phyloP scores from a whole-genome alignment of 2,888 invertebrate genomes.

The Athripsodes cinereus region DNA sequence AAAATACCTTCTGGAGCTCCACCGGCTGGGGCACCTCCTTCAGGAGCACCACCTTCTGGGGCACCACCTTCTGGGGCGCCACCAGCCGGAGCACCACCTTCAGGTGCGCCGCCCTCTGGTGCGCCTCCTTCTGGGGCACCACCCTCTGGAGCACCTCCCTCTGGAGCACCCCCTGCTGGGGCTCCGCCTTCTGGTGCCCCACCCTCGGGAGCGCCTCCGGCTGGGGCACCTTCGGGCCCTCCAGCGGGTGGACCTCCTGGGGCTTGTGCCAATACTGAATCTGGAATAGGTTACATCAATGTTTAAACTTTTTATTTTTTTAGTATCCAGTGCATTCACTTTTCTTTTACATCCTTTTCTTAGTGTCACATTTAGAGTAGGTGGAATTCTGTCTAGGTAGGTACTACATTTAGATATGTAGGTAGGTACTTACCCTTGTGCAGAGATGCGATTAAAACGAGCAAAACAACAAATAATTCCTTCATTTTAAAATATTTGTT shows the following conservation, averaged over 20 bases:
- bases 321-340: background rate
- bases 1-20: too few relatives aligned
- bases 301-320: background rate
- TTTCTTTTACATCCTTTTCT: background rate
- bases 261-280: background rate
- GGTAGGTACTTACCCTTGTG: background rate
- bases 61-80: background rate
- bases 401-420: background rate
- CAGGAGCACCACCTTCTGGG: background rate
- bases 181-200: background rate
- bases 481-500: background rate
- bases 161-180: background rate
- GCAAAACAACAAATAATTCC: background rate
- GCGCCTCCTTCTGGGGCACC: background rate
- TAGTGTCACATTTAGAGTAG: too few relatives aligned
- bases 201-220: background rate
- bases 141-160: background rate
- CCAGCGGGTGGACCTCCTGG: background rate
- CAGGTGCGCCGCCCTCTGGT: background rate
- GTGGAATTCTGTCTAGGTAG: too few relatives aligned
- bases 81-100: background rate
- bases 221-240: background rate
- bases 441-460: background rate
- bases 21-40: background rate
- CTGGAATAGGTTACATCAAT: background rate